These are phyloP conservation scores for Oncorhynchus mykiss DNA, from an alignment of 2,113 vertebrate species.

Conservation along the genomic window DNA sequence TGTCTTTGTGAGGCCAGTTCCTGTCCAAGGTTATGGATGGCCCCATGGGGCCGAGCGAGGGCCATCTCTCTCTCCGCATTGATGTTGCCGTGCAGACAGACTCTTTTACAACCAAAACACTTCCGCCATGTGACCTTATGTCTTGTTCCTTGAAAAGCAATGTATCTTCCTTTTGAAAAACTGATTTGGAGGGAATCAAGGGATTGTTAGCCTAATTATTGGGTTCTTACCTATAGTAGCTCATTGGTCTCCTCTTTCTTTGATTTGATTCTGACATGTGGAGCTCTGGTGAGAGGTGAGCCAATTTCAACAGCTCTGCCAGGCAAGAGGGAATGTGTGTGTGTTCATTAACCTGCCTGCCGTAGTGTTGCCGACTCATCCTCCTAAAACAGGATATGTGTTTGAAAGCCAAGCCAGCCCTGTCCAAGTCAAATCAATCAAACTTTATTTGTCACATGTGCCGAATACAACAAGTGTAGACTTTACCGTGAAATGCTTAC, in stretches of 20 bases:
- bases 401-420: slow-evolving; percentile 24
- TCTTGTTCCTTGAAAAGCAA: too few relatives aligned
- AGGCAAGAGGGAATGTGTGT: not conserved
- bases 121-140: slow-evolving; percentile 33
- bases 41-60: slow-evolving; percentile 22
- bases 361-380: not conserved
- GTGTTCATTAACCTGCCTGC: slow-evolving; percentile 4
- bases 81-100: slow-evolving; percentile 8
- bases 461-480: too few relatives aligned
- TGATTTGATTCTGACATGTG: slow-evolving; percentile 7
- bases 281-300: not conserved
- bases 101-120: slow-evolving; percentile 60
- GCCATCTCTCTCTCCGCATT: not conserved
- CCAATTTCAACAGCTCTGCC: slow-evolving; percentile 6
- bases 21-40: slow-evolving; percentile 63
- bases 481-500: too few relatives aligned
- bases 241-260: not conserved
- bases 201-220: not conserved
- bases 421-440: not conserved
- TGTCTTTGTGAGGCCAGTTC: slow-evolving; percentile 66
- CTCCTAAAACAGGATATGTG: slow-evolving; percentile 30
- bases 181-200: too few relatives aligned
- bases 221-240: too few relatives aligned
- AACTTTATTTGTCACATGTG: too few relatives aligned
- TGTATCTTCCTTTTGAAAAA: too few relatives aligned